Base-by-base conservation (phyloP, 2,797 vertebrate genomes). In the Ceryle rudis region DNA sequence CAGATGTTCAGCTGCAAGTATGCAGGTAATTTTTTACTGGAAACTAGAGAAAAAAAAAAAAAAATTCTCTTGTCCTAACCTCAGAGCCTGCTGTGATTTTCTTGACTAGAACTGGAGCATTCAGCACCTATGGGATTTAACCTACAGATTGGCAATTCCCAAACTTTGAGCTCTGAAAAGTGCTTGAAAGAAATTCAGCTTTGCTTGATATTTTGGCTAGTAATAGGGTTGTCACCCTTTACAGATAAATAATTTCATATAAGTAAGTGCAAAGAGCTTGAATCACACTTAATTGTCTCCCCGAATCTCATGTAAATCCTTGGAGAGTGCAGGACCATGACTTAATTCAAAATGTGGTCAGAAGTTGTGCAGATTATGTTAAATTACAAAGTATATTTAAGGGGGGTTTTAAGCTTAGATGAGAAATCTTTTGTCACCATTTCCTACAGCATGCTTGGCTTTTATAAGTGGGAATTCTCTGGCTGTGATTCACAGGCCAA, bases 1-100 rank as follows among this genome's bases (percentile, higher is more conserved):
- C 94, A 96, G 91, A 94, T 96, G 90, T 93, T 96, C 91, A 81
- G 65, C 73, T 95, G 94, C 66, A 75, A 96, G 91, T 47, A 64
- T 33, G 55, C 52, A 94, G 87, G 93, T 90, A 95, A 91, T 88
- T 96, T 91, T 93, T 93, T 87, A 74, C 23, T 79, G 60, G 37
- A 88, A 70, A 81, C 75, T 41, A 81, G 37, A 74, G 72, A 80
- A 64, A 47, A 66, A 83, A 51, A 8, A 26, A 16, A 28, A 28
- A 41, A 41, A 41, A 14, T 35, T 42, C 19, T 58, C 47, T 60
- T 58, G 39, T 78, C 90, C 73, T 95, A 91, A 88, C 51, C 66
- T 90, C 55, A 73, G 42, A 89, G 51, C 16, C n/a, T 91, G 93
- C 52, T 92, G 62, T 90, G 89, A 87, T 94, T 92, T 93, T 90